Evolutionary conservation across 1,140 invertebrate genomes (phyloP), one percentile per base, ranked within the genome.

Genomic region (Drosophila busckii): DNA sequence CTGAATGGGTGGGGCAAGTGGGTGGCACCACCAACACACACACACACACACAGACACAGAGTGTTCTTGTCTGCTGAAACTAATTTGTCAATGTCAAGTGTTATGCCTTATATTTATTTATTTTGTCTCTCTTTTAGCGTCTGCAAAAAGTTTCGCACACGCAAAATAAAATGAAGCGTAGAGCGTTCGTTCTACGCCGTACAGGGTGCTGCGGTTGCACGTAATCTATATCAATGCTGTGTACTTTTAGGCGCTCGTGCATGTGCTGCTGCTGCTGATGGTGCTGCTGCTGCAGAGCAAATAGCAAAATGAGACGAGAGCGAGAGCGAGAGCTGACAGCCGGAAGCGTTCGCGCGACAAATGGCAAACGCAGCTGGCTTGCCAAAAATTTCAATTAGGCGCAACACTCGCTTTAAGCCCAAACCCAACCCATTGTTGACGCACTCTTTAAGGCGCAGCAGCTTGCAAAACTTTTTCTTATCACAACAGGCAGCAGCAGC

Each of bases 81-180:
- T 84, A 84, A 84, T 84, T 84, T 84, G 80, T 84, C 80, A 84
- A 84, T 84, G 80, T 84, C 80, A 84, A 84, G 80, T 84, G 80
- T 80, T 84, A 84, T 84, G 84, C 84, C 75, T 83, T 83, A 61
- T 82, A 83, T 71, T 67, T 62, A 37, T 38, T 28, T 16, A 25
- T 6, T 4, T 42, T 50, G 23, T 7, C 23, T 19, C 32, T 31
- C 38, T 15, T 12, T n/a, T 22, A 10, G 49, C 59, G 52, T 59
- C 60, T 53, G 48, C 37, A 48, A 82, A n/a, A 78, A 70, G 19
- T 75, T 75, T 82, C 59, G 29, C 53, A 22, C 75, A 82, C 63
- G 69, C 75, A 70, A n/a, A n/a, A n/a, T n/a, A n/a, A n/a, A n/a
- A n/a, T n/a, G n/a, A n/a, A n/a, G n/a, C n/a, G n/a, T n/a, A n/a